phyloP scores from a whole-genome alignment of 2,113 vertebrate genomes.

The Anarhynchus alexandrinus region DNA sequence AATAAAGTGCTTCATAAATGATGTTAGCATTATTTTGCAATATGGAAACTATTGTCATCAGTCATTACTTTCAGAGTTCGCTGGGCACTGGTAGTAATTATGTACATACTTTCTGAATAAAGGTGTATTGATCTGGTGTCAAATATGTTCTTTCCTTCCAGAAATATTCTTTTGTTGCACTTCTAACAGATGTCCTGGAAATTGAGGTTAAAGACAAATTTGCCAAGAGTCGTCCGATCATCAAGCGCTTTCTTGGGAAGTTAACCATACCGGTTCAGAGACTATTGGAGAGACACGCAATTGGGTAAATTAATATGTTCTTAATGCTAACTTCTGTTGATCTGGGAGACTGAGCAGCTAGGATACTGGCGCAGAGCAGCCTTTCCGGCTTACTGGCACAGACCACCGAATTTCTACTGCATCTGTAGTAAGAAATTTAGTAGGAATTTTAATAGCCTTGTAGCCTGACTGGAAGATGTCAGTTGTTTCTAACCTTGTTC shows the following conservation, averaged over 20 bases:
- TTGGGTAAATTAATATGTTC: slow-evolving; percentile 80
- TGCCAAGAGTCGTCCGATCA: slow-evolving; percentile 98
- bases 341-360: not conserved
- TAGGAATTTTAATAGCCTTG: not conserved
- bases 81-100: not conserved
- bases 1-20: not conserved
- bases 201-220: slow-evolving; percentile 99
- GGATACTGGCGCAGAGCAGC: not conserved
- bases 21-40: not conserved
- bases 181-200: slow-evolving; percentile 96
- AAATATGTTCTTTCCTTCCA: slow-evolving; percentile 70
- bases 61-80: not conserved
- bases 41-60: not conserved
- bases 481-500: not conserved
- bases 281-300: slow-evolving; percentile 89
- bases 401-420: not conserved
- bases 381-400: not conserved
- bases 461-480: not conserved
- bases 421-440: not conserved
- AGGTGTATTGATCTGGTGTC: slow-evolving; percentile 21
- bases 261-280: slow-evolving; percentile 95
- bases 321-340: not conserved
- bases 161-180: slow-evolving; percentile 98
- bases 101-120: not conserved
- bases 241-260: slow-evolving; percentile 98